Evolutionary conservation across 1,140 invertebrate genomes (phyloP).

Genomic region (Panulirus ornatus): DNA sequence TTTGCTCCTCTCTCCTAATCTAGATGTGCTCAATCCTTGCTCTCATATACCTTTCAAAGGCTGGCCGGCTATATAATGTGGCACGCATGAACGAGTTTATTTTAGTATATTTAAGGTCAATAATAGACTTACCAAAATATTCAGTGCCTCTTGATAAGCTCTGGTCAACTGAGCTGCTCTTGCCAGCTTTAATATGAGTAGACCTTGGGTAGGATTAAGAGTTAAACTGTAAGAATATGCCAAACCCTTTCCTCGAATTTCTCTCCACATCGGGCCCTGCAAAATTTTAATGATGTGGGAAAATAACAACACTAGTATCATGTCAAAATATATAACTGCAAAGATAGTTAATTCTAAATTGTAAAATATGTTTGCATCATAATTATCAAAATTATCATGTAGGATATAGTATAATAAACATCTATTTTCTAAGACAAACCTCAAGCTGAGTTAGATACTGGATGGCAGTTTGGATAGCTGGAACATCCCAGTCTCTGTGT

Average conservation of each 20-base stretch:
- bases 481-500: conserved; percentile 83
- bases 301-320: too few relatives aligned
- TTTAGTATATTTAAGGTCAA: neutral
- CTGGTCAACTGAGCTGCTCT: conserved; percentile 86
- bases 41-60: too few relatives aligned
- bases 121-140: conserved; percentile 84
- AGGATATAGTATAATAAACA: conserved; percentile 2
- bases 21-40: too few relatives aligned
- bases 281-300: neutral
- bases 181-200: conserved; percentile 84
- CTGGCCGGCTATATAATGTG: too few relatives aligned
- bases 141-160: conserved; percentile 87
- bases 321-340: too few relatives aligned
- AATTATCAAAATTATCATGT: neutral
- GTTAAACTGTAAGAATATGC: conserved; percentile 87
- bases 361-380: too few relatives aligned
- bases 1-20: too few relatives aligned
- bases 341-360: too few relatives aligned
- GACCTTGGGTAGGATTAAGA: conserved; percentile 83
- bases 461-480: conserved; percentile 87
- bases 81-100: too few relatives aligned
- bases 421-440: conserved; percentile 78
- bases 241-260: conserved; percentile 90
- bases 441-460: conserved; percentile 93
- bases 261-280: conserved; percentile 92